Evolutionary conservation across 92 coral and sea anemone species (phyloP).

Genomic region (Meandrina meandrites): DNA sequence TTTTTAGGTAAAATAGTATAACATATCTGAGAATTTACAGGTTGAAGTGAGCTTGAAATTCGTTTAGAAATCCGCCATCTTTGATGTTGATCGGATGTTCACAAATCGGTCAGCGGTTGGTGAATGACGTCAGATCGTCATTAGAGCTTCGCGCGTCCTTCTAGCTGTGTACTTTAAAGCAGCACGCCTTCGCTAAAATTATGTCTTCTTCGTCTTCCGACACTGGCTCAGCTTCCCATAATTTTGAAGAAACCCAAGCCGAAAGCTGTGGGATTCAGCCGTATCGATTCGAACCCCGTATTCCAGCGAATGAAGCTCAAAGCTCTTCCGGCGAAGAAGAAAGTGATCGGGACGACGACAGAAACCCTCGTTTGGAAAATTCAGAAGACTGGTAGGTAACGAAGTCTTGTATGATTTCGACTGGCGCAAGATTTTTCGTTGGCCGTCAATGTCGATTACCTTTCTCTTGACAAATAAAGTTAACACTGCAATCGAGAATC

Average conservation of each 20-base stretch:
- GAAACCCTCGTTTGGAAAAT: conserved; percentile 18
- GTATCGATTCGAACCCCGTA: conserved; percentile 7
- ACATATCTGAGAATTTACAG: not conserved
- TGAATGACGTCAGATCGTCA: conserved; percentile 20
- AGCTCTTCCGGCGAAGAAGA: conserved; percentile 3
- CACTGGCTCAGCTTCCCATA: not conserved
- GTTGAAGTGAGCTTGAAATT: conserved; percentile 14
- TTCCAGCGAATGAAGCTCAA: conserved; percentile 1
- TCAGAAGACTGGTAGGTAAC: conserved; percentile 9
- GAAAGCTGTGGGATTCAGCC: conserved; percentile 16
- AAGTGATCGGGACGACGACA: not conserved
- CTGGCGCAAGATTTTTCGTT: not conserved
- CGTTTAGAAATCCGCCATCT: conserved; percentile 30
- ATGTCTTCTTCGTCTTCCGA: not conserved
- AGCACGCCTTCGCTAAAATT: not conserved
- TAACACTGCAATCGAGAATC: not conserved
- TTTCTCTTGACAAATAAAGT: not conserved
- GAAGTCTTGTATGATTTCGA: conserved; percentile 8
- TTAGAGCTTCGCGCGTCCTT: conserved; percentile 12
- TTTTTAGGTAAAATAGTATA: too few species aligned
- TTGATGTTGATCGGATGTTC: conserved; percentile 16
- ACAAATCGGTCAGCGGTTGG: conserved; percentile 16
- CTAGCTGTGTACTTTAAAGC: conserved; percentile 14
- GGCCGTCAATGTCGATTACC: too few species aligned
- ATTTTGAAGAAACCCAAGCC: not conserved